phyloP scores from a whole-genome alignment of 1,140 invertebrate genomes.

The Lordiphosa mommai region DNA sequence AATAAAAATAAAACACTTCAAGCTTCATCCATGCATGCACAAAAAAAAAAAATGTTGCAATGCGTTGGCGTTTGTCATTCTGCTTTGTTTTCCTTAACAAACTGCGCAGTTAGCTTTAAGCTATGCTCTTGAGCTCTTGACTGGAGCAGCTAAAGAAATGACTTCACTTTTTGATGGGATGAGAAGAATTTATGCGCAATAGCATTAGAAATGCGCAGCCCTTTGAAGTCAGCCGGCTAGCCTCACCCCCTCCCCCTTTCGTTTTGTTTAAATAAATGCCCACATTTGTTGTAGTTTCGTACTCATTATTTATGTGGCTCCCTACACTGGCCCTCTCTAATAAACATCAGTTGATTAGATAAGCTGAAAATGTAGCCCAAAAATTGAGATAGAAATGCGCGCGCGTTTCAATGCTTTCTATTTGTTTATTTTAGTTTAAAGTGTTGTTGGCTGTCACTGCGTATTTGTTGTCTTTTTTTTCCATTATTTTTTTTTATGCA shows the following conservation, averaged over 20 bases:
- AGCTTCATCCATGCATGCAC: slow-evolving; percentile 3
- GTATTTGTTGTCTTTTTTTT: slow-evolving; percentile 18
- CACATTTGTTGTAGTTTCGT: slow-evolving; percentile 44
- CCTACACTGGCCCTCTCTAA: slow-evolving; percentile 9
- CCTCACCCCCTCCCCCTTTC: background rate
- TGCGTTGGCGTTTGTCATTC: slow-evolving; percentile 44
- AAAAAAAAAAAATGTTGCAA: slow-evolving; percentile 1
- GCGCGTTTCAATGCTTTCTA: background rate
- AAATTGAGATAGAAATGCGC: slow-evolving; percentile 5
- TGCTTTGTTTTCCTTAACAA: background rate
- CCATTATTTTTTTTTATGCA: slow-evolving; percentile 45
- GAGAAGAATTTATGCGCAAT: slow-evolving; percentile 47
- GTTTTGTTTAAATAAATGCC: slow-evolving; percentile 27
- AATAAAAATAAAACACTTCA: background rate
- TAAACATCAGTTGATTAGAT: slow-evolving; percentile 59
- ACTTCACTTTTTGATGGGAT: slow-evolving; percentile 3
- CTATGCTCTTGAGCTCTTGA: slow-evolving; percentile 29
- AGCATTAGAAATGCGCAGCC: slow-evolving; percentile 30
- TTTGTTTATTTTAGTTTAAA: slow-evolving; percentile 59
- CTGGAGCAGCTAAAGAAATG: background rate
- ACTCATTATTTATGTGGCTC: slow-evolving; percentile 32
- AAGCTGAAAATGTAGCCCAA: slow-evolving; percentile 12
- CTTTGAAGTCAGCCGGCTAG: slow-evolving; percentile 56
- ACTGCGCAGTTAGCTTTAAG: slow-evolving; percentile 55
- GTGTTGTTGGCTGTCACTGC: slow-evolving; percentile 35